Base-by-base conservation (phyloP, 2,797 vertebrate species). In the Poecile montanus region DNA sequence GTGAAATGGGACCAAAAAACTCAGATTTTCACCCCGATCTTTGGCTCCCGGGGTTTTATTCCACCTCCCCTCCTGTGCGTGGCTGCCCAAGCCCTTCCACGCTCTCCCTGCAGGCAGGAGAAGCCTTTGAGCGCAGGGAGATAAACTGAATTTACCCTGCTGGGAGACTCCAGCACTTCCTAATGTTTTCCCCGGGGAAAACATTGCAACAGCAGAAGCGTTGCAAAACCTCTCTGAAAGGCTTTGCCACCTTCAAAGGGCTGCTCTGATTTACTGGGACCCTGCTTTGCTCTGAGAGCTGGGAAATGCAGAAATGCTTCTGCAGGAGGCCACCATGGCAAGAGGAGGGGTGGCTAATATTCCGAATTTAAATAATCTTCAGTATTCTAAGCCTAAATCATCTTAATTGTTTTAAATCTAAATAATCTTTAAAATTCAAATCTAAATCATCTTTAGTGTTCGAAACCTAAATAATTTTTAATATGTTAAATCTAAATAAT, bases 51-150 rank as follows among this genome's bases (percentile, higher is more conserved):
- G 1, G 29, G 12, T 45, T 68, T 80, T 54, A 4, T 32, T 20
- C 30, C n/a, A 5, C 42, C 3, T 32, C n/a, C 6, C 45, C 25
- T 82, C 50, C 54, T 8, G 12, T 11, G 22, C 22, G 4, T 8
- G 3, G 29, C 32, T 29, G 8, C 16, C 7, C 16, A 66, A 78
- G 11, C 19, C 26, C 29, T 60, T 58, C 60, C 23, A 32, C 1
- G 0, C 16, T 17, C 9, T 30, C 7, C 0, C 0, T 12, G 50
- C 20, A 7, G n/a, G 22, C 6, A 22, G 81, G 36, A 38, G 32
- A 44, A 74, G 22, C 29, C 30, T 34, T 23, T 6, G 14, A 1
- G 32, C 47, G 45, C 75, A 30, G 62, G 73, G 38, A 67, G 51
- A 72, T 34, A 48, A 72, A 6, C 56, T 58, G 75, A 44, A 48